Conservation (phyloP, 2,113 vertebrate species). For the Sminthopsis crassicaudata region DNA sequence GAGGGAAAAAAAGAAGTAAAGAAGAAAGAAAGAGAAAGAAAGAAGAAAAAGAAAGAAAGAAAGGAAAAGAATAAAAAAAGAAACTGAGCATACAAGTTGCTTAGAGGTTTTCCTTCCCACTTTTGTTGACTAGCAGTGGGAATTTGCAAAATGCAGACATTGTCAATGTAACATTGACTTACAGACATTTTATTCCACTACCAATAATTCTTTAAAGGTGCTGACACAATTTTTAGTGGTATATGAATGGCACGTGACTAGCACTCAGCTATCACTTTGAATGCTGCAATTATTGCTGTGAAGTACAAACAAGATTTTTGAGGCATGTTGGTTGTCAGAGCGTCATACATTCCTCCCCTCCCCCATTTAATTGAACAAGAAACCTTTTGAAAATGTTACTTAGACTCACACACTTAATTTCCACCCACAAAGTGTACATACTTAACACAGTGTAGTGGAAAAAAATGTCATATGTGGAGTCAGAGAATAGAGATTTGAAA, state of each 20-base stretch:
- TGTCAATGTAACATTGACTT: not conserved
- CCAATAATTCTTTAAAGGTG: slow-evolving; percentile 7
- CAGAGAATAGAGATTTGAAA: not conserved
- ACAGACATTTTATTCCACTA: not conserved
- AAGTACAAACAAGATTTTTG: not conserved
- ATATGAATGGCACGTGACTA: slow-evolving; percentile 16
- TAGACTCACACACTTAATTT: not conserved
- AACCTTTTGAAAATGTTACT: not conserved
- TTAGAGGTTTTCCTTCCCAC: slow-evolving; percentile 29
- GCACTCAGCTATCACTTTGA: not conserved
- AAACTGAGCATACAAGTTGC: not conserved
- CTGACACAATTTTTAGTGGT: not conserved
- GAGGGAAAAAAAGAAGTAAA: too few relatives aligned
- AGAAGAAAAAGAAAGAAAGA: not conserved
- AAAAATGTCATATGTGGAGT: not conserved
- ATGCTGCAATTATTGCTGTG: not conserved
- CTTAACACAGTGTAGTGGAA: not conserved
- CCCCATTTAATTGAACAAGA: not conserved
- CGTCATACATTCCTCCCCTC: not conserved
- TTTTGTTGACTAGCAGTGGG: not conserved
- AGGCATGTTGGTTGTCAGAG: not conserved
- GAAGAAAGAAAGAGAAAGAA: not conserved
- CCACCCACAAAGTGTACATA: not conserved
- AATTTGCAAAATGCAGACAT: slow-evolving; percentile 26
- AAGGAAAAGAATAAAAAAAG: not conserved